These are phyloP conservation scores for Alligator sinensis DNA, from an alignment of 2,113 vertebrate genomes.

Conservation along the genomic window DNA sequence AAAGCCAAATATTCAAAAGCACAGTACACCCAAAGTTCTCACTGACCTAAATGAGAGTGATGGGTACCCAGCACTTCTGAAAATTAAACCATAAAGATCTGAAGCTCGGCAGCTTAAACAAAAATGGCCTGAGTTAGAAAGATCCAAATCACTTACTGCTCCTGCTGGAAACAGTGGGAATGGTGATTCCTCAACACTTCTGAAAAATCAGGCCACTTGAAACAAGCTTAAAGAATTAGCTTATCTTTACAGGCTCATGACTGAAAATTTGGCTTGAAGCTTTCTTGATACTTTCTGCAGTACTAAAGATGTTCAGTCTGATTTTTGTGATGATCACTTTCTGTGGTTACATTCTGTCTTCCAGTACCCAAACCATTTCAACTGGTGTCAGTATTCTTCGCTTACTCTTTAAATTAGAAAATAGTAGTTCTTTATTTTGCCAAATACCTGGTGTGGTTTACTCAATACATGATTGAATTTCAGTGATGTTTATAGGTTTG, in stretches of 20 bases:
- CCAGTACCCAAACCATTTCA: background rate
- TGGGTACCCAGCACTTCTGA: background rate
- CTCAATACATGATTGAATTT: background rate
- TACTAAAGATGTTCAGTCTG: background rate
- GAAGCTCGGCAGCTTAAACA: background rate
- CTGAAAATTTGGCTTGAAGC: background rate
- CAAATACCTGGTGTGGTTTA: background rate
- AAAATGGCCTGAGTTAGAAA: background rate
- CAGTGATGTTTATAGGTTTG: background rate
- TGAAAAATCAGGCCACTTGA: background rate
- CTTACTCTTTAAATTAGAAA: background rate
- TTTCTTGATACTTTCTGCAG: background rate
- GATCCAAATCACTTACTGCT: background rate
- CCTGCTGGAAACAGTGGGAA: background rate
- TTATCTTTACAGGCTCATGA: background rate
- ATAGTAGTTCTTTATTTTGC: background rate
- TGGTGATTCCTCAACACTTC: background rate
- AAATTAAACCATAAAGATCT: conserved; percentile 11
- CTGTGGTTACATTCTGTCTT: background rate
- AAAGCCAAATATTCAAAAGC: conserved; percentile 12
- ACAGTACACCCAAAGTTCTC: background rate
- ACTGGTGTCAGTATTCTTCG: background rate
- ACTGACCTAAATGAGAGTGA: background rate
- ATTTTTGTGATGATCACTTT: background rate
- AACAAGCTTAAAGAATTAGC: background rate